A percentile compares a stretch with the other conserved stretches of the same genome.
phyloP scores from a whole-genome alignment of 92 coral and sea anemone species.

The Porites evermanni region DNA sequence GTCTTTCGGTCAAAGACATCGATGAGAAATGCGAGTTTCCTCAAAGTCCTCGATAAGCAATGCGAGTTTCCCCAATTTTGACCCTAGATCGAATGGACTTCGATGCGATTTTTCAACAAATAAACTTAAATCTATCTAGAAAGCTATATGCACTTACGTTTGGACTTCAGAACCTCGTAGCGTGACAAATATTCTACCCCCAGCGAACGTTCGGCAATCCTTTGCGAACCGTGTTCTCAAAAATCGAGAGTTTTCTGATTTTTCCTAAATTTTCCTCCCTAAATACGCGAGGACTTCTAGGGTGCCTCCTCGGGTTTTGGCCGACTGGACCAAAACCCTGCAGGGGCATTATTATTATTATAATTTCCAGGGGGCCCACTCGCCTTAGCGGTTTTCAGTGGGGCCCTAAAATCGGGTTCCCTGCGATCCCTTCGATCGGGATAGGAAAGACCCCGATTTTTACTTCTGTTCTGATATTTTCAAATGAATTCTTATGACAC shows the following conservation, averaged over 20 bases:
- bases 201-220: constrained; percentile 30
- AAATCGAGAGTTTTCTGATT: constrained; percentile 24
- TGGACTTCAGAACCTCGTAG: constrained; percentile 5
- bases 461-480: too few species aligned
- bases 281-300: constrained; percentile 39
- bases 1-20: constrained; percentile 33
- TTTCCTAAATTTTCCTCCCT: constrained; percentile 21
- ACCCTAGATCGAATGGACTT: constrained; percentile 22
- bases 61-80: constrained; percentile 22
- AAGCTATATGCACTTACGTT: neutral
- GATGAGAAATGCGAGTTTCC: constrained; percentile 40
- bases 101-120: constrained; percentile 1
- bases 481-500: too few species aligned
- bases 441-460: too few species aligned
- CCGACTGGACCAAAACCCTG: constrained; percentile 50
- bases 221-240: constrained; percentile 34
- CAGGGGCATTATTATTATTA: constrained; percentile 11
- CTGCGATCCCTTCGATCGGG: too few species aligned
- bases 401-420: too few species aligned
- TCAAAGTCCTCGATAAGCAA: neutral
- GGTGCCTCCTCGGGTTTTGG: constrained; percentile 52
- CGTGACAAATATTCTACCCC: constrained; percentile 8
- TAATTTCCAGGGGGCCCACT: too few species aligned
- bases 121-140: neutral
- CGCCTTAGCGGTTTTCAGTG: too few species aligned